A percentile compares a stretch with the other conserved stretches of the same genome.
Conservation (phyloP, 2,888 invertebrate genomes). For the Cheiracanthium punctorium region DNA sequence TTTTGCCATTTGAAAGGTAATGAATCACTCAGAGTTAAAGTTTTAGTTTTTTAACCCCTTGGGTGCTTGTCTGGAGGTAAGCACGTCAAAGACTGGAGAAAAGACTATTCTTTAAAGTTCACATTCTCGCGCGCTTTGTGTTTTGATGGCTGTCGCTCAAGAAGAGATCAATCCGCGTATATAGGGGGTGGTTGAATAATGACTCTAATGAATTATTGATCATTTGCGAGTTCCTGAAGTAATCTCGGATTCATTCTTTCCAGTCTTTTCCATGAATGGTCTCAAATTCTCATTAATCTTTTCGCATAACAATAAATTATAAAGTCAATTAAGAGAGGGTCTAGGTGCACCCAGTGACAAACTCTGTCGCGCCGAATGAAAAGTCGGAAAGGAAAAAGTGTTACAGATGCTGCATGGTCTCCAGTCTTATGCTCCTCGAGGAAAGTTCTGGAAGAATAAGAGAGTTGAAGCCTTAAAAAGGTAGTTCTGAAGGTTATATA, state of each 20-base stretch:
- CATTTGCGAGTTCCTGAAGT: conserved; percentile 58
- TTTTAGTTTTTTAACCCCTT: background rate
- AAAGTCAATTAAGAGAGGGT: conserved; percentile 60
- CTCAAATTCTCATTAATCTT: conserved; percentile 68
- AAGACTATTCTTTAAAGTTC: conserved; percentile 29
- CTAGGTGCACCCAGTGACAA: conserved; percentile 53
- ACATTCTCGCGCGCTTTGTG: conserved; percentile 32
- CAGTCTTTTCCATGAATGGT: conserved; percentile 66
- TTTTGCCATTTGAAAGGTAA: background rate
- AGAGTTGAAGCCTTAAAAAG: too few species aligned
- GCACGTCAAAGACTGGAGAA: background rate
- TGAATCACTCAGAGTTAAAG: background rate
- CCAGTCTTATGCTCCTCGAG: background rate
- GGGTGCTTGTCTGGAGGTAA: background rate
- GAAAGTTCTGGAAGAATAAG: too few species aligned
- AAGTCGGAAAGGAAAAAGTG: conserved; percentile 13
- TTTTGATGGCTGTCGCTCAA: conserved; percentile 62
- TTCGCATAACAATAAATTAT: conserved; percentile 66
- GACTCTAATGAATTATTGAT: conserved; percentile 69
- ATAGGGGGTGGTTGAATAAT: conserved; percentile 51
- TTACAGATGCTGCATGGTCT: conserved; percentile 21
- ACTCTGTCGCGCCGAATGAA: conserved; percentile 59
- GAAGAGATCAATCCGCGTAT: conserved; percentile 52
- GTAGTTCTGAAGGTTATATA: too few species aligned
- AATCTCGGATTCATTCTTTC: conserved; percentile 69